Percentiles rank a stretch among this genome's conserved stretches.
Evolutionary conservation across 2,888 invertebrate genomes (phyloP).

Genomic region (Heliconius ethilla): DNA sequence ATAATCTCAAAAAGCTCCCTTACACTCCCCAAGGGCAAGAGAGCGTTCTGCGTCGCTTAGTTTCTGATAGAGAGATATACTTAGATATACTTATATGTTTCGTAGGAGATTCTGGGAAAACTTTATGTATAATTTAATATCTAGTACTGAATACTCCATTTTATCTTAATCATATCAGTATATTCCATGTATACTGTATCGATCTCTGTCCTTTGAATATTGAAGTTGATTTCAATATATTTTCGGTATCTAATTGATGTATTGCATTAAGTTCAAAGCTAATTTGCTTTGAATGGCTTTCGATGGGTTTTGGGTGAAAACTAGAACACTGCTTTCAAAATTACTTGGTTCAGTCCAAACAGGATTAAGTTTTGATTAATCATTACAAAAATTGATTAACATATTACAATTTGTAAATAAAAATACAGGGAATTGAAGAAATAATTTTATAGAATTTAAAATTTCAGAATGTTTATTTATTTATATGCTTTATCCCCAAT

Average conservation of each 20-base stretch:
- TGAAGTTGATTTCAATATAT: not conserved
- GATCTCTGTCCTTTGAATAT: not conserved
- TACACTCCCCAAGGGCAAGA: too few relatives aligned
- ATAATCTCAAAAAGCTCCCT: too few relatives aligned
- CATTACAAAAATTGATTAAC: not conserved
- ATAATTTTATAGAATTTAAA: too few relatives aligned
- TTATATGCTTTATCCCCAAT: not conserved
- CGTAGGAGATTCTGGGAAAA: too few relatives aligned
- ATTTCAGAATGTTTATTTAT: too few relatives aligned
- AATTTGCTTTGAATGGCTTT: not conserved
- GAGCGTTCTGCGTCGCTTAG: not conserved
- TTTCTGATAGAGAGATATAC: too few relatives aligned
- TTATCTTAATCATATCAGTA: not conserved
- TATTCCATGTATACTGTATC: not conserved
- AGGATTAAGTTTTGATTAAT: not conserved
- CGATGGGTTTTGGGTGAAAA: not conserved
- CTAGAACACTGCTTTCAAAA: not conserved
- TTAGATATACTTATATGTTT: too few relatives aligned
- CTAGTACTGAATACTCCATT: not conserved
- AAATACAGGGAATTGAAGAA: not conserved
- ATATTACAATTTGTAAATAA: not conserved
- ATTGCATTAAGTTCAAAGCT: slow-evolving; percentile 1
- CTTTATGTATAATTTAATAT: too few relatives aligned
- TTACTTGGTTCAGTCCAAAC: not conserved
- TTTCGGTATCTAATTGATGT: slow-evolving; percentile 9